Evolutionary conservation across 2,797 vertebrate genomes (phyloP).

Genomic region (Arrhamphus sclerolepis): DNA sequence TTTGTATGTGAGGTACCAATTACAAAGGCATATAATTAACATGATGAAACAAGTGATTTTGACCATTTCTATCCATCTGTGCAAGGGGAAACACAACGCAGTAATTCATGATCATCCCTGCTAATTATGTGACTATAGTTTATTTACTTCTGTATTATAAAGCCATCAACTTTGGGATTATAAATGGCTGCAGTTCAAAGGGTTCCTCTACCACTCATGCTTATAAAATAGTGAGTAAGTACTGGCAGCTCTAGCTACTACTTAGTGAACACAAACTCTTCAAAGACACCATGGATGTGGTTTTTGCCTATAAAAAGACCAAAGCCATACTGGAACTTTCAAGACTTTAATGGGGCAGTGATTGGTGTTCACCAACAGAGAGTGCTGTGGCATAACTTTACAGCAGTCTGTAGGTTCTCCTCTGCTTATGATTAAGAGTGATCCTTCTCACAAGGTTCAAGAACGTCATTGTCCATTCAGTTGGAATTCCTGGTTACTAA

Average conservation of each 20-base stretch:
- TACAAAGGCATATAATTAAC: conserved; percentile 6
- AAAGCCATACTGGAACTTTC: conserved; percentile 57
- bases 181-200: conserved; percentile 75
- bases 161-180: conserved; percentile 67
- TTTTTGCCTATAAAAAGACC: conserved; percentile 79
- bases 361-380: conserved; percentile 60
- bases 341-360: conserved; percentile 37
- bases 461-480: conserved; percentile 78
- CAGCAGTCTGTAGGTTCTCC: conserved; percentile 22
- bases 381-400: conserved; percentile 64
- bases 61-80: conserved; percentile 54
- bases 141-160: conserved; percentile 71
- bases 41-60: conserved; percentile 10
- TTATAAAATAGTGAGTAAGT: conserved; percentile 77
- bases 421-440: conserved; percentile 72
- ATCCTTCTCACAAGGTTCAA: conserved; percentile 75
- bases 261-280: conserved; percentile 76
- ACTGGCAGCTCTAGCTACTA: conserved; percentile 75
- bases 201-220: conserved; percentile 65
- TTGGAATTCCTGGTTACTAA: conserved; percentile 74
- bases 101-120: conserved; percentile 57
- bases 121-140: conserved; percentile 68
- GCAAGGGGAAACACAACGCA: conserved; percentile 52
- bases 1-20: conserved; percentile 2
- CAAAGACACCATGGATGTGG: conserved; percentile 78